These are phyloP conservation scores for Rhea pennata DNA, from an alignment of 2,113 vertebrate species.

Conservation along the genomic window DNA sequence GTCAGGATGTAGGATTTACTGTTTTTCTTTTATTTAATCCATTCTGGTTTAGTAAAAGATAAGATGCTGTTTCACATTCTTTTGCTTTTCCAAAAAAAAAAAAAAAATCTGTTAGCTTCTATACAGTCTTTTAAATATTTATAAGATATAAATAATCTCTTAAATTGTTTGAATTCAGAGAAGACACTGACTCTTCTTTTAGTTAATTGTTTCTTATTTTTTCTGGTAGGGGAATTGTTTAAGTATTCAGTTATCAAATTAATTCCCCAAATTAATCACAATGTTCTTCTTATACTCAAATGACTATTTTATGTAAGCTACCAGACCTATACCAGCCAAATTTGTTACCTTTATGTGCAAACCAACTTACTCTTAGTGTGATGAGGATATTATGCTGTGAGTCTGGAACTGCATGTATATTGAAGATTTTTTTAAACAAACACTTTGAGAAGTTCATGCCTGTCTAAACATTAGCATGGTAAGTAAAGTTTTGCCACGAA, in stretches of 20 bases:
- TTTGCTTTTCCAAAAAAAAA: conserved; percentile 30
- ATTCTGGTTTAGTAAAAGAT: neutral
- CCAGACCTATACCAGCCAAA: neutral
- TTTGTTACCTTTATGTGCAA: neutral
- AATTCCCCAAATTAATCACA: conserved; percentile 41
- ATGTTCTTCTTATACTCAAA: conserved; percentile 25
- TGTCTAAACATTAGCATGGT: neutral
- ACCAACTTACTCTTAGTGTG: neutral
- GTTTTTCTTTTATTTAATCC: neutral
- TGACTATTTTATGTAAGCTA: conserved; percentile 18
- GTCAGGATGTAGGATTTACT: neutral
- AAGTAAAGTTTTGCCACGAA: neutral
- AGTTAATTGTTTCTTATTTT: conserved; percentile 26
- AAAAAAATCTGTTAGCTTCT: neutral
- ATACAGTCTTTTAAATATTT: conserved; percentile 32
- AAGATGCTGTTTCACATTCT: neutral
- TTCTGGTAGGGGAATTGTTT: neutral
- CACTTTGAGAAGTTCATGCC: neutral
- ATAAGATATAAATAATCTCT: conserved; percentile 42
- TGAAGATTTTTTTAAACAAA: neutral
- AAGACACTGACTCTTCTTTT: neutral
- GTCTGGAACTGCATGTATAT: neutral
- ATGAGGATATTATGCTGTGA: neutral
- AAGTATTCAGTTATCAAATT: neutral
- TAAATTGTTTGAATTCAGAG: neutral